Evolutionary conservation across 2,888 invertebrate species (phyloP), one percentile per base, ranked within the genome.

Genomic region (Fragum fragum): DNA sequence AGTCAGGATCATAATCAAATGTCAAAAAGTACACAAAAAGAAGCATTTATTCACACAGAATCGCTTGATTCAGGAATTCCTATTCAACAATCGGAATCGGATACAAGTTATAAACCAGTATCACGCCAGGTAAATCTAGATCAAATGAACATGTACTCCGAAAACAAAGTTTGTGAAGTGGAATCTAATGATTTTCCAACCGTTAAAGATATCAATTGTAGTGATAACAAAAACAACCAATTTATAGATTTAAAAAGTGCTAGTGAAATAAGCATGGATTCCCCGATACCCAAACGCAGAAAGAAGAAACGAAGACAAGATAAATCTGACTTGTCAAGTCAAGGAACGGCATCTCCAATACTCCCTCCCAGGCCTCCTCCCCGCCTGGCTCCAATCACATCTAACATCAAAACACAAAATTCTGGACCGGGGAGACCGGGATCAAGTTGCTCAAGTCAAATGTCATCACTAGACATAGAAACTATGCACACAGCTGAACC

Each of bases 381-480:
- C 16, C 61, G 87, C 59, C 71, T 87, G 59, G 87, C 84, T 28
- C 87, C 87, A 1, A 81, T 86, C 26, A 57, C 71, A 16, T 36
- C 9, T 18, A 66, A 66, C 42, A 66, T 42, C 23, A 66, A 66
- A 66, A 21, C 39, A n/a, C 55, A 70, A n/a, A 18, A 23, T 32
- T 52, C 63, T 23, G 55, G 71, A 42, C 39, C 63, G 0, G 76
- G 26, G 6, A 76, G 79, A 21, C 77, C 85, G 28, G 85, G 74
- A 21, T 85, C 85, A 23, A 76, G 81, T 72, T 79, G 77, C 76
- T 85, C 85, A 55, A 85, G 79, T 69, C 81, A 81, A 29, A 79
- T 53, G 21, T 79, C 77, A 26, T 23, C 79, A 1, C 16, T 71
- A 29, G 81, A 81, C 14, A 32, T 47, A 14, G 74, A 79, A 18